A percentile compares a stretch with the other conserved stretches of the same genome.
These are phyloP conservation scores for Drosophila funebris DNA, from an alignment of 1,140 invertebrate genomes.

Conservation along the genomic window DNA sequence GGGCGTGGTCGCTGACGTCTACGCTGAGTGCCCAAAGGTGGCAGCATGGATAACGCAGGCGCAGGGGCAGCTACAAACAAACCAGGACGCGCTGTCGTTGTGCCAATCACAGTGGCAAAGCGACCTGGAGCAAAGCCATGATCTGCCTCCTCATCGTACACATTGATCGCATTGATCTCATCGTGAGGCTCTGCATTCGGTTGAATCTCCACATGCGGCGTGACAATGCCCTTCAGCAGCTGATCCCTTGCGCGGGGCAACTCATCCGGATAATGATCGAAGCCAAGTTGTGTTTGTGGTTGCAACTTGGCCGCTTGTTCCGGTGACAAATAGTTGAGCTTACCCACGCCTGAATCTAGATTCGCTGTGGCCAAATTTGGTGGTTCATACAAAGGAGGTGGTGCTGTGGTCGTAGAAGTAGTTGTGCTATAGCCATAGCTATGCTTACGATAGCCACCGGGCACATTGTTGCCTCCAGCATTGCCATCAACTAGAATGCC, in stretches of 20 bases:
- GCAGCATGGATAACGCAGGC: conserved; percentile 67
- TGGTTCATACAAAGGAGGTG: conserved; percentile 51
- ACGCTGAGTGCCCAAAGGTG: conserved; percentile 45
- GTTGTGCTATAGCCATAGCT: conserved; percentile 52
- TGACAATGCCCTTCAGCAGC: conserved; percentile 16
- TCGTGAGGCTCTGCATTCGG: conserved; percentile 57
- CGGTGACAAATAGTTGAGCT: conserved; percentile 79
- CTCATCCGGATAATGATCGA: conserved; percentile 81
- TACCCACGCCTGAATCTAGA: conserved; percentile 70
- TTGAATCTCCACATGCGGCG: conserved; percentile 58
- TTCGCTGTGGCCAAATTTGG: conserved; percentile 57
- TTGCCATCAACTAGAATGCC: conserved; percentile 86
- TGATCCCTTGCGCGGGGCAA: conserved; percentile 58
- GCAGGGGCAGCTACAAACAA: conserved; percentile 73
- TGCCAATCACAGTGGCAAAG: conserved; percentile 69
- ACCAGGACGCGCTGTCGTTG: conserved; percentile 72
- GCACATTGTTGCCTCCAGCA: conserved; percentile 53
- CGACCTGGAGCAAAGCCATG: conserved; percentile 53
- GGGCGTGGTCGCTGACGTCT: conserved; percentile 67
- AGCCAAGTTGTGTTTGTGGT: conserved; percentile 68
- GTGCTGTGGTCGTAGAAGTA: conserved; percentile 63
- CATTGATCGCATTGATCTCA: conserved; percentile 67
- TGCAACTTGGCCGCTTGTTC: conserved; percentile 77
- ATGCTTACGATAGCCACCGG: conserved; percentile 45
- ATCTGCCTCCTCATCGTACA: conserved; percentile 74